phyloP scores from a whole-genome alignment of 2,888 invertebrate genomes.

The Junonia oenone region DNA sequence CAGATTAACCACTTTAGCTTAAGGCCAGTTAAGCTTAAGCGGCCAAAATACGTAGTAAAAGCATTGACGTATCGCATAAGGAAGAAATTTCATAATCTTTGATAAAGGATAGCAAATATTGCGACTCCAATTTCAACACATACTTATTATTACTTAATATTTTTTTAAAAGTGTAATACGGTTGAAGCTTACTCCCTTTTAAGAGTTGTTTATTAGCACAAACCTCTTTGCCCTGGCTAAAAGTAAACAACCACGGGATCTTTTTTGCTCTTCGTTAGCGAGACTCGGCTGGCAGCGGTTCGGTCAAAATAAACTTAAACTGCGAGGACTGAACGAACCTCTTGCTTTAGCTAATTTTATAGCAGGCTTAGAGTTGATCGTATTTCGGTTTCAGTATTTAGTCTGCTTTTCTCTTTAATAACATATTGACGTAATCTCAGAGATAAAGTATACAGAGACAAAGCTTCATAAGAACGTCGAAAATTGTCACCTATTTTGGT shows the following conservation, averaged over 20 bases:
- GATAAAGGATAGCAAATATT: no score
- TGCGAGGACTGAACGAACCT: slow-evolving; percentile 1
- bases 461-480: no score
- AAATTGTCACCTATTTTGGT: no score
- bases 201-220: background rate
- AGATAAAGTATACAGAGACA: no score
- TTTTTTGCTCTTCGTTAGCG: slow-evolving; percentile 3
- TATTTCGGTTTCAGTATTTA: background rate
- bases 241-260: slow-evolving; percentile 5
- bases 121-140: no score
- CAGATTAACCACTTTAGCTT: no score
- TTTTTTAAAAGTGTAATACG: background rate
- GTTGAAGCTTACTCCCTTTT: background rate
- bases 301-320: slow-evolving; percentile 8
- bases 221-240: background rate
- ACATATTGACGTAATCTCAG: no score
- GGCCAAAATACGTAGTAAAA: no score
- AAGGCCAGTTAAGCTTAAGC: no score
- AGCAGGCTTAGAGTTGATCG: background rate
- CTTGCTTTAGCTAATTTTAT: slow-evolving; percentile 6
- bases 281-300: slow-evolving; percentile 3
- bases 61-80: no score
- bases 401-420: no score
- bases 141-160: background rate
- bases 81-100: no score